These are phyloP conservation scores for Sisor rabdophorus DNA, from an alignment of 2,113 vertebrate genomes.

Conservation along the genomic window DNA sequence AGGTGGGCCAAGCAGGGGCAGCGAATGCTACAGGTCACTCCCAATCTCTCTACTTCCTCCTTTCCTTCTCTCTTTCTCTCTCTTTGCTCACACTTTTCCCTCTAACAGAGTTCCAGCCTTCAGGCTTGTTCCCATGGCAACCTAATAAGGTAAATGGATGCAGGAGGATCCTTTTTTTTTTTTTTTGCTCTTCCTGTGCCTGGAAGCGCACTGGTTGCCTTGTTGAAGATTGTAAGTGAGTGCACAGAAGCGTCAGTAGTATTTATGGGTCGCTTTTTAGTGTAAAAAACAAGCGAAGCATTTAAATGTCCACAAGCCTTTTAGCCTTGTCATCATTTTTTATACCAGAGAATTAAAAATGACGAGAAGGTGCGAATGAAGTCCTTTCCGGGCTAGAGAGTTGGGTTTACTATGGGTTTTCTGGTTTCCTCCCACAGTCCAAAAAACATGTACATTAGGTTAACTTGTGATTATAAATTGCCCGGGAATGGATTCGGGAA, in stretches of 20 bases:
- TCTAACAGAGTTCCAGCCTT: slow-evolving; percentile 66
- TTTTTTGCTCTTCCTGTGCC: slow-evolving; percentile 48
- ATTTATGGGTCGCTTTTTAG: slow-evolving; percentile 1
- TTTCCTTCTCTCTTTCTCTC: slow-evolving; percentile 1
- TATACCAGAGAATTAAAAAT: too few species aligned
- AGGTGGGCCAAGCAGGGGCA: slow-evolving; percentile 13
- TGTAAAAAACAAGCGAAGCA: background rate
- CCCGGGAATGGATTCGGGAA: background rate
- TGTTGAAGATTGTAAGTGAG: slow-evolving; percentile 22
- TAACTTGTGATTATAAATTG: too few species aligned
- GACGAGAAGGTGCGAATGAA: too few species aligned
- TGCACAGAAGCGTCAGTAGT: background rate
- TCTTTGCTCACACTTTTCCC: slow-evolving; percentile 55
- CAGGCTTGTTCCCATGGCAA: slow-evolving; percentile 73
- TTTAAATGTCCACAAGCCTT: background rate
- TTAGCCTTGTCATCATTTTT: too few species aligned
- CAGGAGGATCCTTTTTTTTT: slow-evolving; percentile 67
- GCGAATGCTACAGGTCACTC: slow-evolving; percentile 21
- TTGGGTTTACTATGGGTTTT: too few species aligned
- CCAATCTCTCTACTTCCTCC: slow-evolving; percentile 13
- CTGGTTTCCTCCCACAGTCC: too few species aligned
- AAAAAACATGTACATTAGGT: too few species aligned
- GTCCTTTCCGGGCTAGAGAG: too few species aligned
- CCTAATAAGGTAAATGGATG: slow-evolving; percentile 71
- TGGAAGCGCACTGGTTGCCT: slow-evolving; percentile 18